Conservation (phyloP, 2,888 invertebrate genomes). For the Alitta virens region DNA sequence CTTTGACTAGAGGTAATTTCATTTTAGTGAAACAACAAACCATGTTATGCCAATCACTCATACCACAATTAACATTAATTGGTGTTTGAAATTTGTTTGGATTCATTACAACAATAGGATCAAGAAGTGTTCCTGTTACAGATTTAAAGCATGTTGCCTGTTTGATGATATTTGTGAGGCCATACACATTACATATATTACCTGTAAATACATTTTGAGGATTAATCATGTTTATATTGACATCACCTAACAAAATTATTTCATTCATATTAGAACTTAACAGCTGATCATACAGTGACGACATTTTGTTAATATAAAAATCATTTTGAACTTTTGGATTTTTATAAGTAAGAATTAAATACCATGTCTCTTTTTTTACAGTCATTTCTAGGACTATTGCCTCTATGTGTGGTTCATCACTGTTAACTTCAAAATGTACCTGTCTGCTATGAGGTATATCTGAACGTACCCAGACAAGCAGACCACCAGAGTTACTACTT, state of each 20-base stretch:
- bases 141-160: background rate
- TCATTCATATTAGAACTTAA: background rate
- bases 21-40: background rate
- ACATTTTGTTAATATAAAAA: background rate
- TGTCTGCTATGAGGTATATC: background rate
- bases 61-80: background rate
- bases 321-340: background rate
- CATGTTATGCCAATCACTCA: background rate
- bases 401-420: background rate
- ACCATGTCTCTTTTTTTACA: background rate
- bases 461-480: background rate
- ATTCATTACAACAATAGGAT: background rate
- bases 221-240: background rate
- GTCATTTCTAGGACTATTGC: background rate
- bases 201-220: background rate
- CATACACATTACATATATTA: background rate
- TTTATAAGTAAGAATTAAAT: background rate
- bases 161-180: background rate
- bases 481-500: background rate
- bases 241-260: background rate
- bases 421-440: background rate
- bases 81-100: background rate
- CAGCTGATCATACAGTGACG: background rate
- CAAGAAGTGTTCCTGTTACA: background rate
- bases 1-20: background rate